Percentiles rank a stretch among this genome's conserved stretches.
These are phyloP conservation scores for Hermetia illucens DNA, from an alignment of 1,140 invertebrate species.

Conservation along the genomic window DNA sequence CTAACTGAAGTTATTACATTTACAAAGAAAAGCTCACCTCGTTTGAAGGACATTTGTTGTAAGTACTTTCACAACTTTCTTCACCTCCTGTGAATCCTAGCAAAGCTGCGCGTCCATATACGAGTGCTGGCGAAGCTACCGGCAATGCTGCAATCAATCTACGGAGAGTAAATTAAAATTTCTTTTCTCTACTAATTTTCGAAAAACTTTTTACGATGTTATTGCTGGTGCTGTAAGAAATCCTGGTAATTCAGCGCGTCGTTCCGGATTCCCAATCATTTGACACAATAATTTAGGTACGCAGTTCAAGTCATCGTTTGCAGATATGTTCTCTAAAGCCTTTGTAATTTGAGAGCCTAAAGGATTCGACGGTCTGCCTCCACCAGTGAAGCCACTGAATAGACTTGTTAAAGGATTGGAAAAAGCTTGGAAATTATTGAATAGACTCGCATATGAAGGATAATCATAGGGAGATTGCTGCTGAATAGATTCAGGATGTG, in stretches of 20 bases:
- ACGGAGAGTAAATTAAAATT: constrained; percentile 21
- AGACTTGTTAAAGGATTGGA: too few relatives aligned
- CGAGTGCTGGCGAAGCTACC: constrained; percentile 42
- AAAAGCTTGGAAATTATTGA: too few relatives aligned
- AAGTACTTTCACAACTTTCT: constrained; percentile 44
- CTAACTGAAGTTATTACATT: too few relatives aligned
- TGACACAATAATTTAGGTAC: constrained; percentile 64
- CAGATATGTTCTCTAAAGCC: constrained; percentile 53
- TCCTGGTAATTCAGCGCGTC: constrained; percentile 35
- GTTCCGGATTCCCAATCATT: constrained; percentile 44
- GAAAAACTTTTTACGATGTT: constrained; percentile 41
- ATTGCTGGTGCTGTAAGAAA: constrained; percentile 46
- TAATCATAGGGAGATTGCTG: too few relatives aligned
- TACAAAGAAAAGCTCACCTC: too few relatives aligned
- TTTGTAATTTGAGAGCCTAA: constrained; percentile 31
- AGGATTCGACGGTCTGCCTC: too few relatives aligned
- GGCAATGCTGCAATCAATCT: constrained; percentile 33
- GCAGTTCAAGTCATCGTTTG: constrained; percentile 61
- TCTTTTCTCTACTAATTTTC: not conserved
- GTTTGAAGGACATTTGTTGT: constrained; percentile 56
- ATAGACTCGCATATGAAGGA: too few relatives aligned
- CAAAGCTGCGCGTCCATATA: constrained; percentile 55
- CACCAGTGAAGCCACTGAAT: too few relatives aligned
- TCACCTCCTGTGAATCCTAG: constrained; percentile 52
- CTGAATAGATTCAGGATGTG: too few relatives aligned